These are phyloP conservation scores for Rapana venosa DNA, from an alignment of 2,888 invertebrate genomes.

Conservation along the genomic window DNA sequence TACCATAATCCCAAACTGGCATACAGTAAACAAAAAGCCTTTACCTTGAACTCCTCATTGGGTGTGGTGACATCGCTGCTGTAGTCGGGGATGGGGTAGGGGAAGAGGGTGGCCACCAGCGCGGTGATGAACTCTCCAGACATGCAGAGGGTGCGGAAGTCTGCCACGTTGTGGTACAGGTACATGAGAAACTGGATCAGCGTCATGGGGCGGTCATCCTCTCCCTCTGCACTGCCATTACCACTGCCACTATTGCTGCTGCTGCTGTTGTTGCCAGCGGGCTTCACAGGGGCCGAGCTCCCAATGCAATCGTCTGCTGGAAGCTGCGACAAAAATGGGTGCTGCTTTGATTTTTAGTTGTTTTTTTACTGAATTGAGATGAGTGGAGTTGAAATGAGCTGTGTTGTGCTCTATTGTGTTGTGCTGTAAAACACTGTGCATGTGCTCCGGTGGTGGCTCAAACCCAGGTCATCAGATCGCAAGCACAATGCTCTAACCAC, in stretches of 20 bases:
- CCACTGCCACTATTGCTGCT: not conserved
- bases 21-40: not conserved
- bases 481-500: too few relatives aligned
- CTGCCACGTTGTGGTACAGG: slow-evolving; percentile 95
- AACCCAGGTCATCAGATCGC: too few relatives aligned
- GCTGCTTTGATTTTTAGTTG: too few relatives aligned
- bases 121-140: slow-evolving; percentile 92
- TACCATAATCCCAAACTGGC: too few relatives aligned
- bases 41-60: slow-evolving; percentile 79
- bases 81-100: slow-evolving; percentile 68
- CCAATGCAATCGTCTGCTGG: slow-evolving; percentile 41
- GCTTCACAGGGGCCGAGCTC: not conserved
- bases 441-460: too few relatives aligned
- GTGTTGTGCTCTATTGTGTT: too few relatives aligned
- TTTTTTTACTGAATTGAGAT: too few relatives aligned
- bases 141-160: slow-evolving; percentile 95
- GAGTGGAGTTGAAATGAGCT: too few relatives aligned
- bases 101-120: slow-evolving; percentile 91
- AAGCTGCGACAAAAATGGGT: not conserved
- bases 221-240: slow-evolving; percentile 49
- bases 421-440: too few relatives aligned
- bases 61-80: slow-evolving; percentile 77
- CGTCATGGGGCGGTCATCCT: slow-evolving; percentile 79
- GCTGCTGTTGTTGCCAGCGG: not conserved
- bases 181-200: slow-evolving; percentile 90